Evolutionary conservation across 2,888 invertebrate genomes (phyloP), one percentile per base, ranked within the genome.

Genomic region (Quadriops clusia): DNA sequence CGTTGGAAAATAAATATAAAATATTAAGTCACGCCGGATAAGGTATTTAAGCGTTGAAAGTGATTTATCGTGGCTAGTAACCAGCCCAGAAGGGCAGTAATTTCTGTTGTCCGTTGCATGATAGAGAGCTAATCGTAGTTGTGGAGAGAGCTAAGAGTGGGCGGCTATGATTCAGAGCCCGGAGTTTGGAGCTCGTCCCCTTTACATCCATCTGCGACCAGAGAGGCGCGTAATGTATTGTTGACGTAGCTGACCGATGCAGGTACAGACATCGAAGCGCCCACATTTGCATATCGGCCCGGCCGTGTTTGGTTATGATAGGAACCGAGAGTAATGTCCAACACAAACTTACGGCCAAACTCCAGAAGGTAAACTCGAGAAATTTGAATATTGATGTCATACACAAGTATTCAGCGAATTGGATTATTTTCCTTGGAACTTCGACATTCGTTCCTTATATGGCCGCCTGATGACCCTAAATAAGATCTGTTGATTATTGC

Each of bases 231-330:
- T 56, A 58, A 58, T 56, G 53, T 52, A 57, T 57, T 58, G 57
- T 58, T 59, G 55, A 58, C 56, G 51, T 43, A 57, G 49, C 59
- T 58, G 58, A 59, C 58, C 59, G 56, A 54, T 56, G 57, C 60
- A 60, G 60, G 60, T 60, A 56, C 45, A 34, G 45, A 43, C 43
- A 46, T 43, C 49, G 46, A 47, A 49, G 42, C 46, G 43, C 43
- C 46, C 44, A 36, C 47, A 57, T 58, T 60, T 56, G 50, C 58
- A 58, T 57, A 58, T 53, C 46, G 51, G 49, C 51, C 50, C 46
- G 51, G 49, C 51, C 50, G 47, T 54, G 57, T 57, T 57, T 55
- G 56, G 54, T 54, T 54, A 50, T 54, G 56, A 58, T 56, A 53
- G 51, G 50, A 53, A 43, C 46, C 48, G 47, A 44, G 49, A 47